These are phyloP conservation scores for Chaitophorus viminalis DNA, from an alignment of 2,888 invertebrate species.

Conservation along the genomic window DNA sequence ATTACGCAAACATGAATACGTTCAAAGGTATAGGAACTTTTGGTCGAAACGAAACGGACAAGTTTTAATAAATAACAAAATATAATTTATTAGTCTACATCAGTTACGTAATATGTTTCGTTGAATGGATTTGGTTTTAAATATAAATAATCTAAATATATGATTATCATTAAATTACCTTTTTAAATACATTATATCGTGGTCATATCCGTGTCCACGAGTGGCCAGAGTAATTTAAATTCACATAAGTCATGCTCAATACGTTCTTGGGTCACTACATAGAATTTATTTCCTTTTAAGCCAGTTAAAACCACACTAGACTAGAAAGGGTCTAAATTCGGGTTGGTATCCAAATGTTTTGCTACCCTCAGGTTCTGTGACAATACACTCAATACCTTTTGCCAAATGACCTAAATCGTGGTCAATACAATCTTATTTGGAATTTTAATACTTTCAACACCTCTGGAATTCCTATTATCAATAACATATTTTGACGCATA, in stretches of 20 bases:
- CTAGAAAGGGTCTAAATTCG: constrained; percentile 40
- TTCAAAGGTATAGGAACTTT: background rate
- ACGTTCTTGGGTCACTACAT: constrained; percentile 24
- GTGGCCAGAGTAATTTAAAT: constrained; percentile 36
- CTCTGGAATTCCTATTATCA: background rate
- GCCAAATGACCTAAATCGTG: background rate
- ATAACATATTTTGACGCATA: too few relatives aligned
- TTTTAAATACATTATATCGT: background rate
- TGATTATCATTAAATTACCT: background rate
- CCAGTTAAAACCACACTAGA: constrained; percentile 48
- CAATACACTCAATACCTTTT: constrained; percentile 44
- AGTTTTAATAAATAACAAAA: background rate
- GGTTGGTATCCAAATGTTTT: constrained; percentile 28
- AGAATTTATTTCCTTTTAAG: constrained; percentile 48
- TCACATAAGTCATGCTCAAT: constrained; percentile 44
- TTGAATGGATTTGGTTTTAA: background rate
- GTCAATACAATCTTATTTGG: constrained; percentile 1
- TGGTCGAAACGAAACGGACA: background rate
- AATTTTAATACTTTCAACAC: constrained; percentile 13
- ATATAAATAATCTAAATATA: constrained; percentile 16
- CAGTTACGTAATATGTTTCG: background rate
- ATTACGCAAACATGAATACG: too few relatives aligned
- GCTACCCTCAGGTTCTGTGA: constrained; percentile 17
- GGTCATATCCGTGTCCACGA: background rate
- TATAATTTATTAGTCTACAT: background rate